Percentiles rank a stretch among this genome's conserved stretches.
phyloP scores from a whole-genome alignment of 2,113 vertebrate species.

The Rhinichthys klamathensis region DNA sequence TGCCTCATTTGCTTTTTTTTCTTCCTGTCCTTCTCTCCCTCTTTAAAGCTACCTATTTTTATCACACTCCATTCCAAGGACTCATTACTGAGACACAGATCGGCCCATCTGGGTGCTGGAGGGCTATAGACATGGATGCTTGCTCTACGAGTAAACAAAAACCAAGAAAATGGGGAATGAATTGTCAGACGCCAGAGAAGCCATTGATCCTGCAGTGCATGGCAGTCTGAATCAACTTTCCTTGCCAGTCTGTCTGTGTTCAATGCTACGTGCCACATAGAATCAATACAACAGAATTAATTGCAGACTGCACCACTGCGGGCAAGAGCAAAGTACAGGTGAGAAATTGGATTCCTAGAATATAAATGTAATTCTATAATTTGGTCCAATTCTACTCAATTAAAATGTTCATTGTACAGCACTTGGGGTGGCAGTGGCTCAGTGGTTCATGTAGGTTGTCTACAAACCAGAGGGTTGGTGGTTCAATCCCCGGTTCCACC shows the following conservation, averaged over 20 bases:
- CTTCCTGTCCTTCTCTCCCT: conserved; percentile 10
- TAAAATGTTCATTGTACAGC: not conserved
- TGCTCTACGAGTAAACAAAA: not conserved
- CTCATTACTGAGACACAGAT: conserved; percentile 30
- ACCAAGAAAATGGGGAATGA: conserved; percentile 1
- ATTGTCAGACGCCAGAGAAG: not conserved
- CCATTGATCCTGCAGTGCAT: conserved; percentile 11
- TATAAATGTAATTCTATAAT: not conserved
- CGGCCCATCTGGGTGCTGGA: not conserved
- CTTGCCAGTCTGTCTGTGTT: conserved; percentile 8
- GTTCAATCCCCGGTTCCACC: too few relatives aligned
- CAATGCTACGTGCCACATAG: conserved; percentile 9
- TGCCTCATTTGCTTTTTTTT: not conserved
- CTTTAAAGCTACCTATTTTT: conserved; percentile 30
- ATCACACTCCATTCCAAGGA: conserved; percentile 13
- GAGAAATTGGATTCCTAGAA: not conserved
- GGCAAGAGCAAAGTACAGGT: conserved; percentile 19
- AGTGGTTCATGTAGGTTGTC: too few relatives aligned
- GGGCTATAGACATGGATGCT: not conserved
- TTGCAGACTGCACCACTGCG: conserved; percentile 26
- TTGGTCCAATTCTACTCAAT: not conserved
- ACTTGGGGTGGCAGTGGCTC: too few relatives aligned
- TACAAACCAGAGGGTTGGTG: too few relatives aligned
- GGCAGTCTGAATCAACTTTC: not conserved
- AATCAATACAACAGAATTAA: conserved; percentile 42